These are phyloP conservation scores for Neuroterus valhalla DNA, from an alignment of 1,140 invertebrate species.

Conservation along the genomic window DNA sequence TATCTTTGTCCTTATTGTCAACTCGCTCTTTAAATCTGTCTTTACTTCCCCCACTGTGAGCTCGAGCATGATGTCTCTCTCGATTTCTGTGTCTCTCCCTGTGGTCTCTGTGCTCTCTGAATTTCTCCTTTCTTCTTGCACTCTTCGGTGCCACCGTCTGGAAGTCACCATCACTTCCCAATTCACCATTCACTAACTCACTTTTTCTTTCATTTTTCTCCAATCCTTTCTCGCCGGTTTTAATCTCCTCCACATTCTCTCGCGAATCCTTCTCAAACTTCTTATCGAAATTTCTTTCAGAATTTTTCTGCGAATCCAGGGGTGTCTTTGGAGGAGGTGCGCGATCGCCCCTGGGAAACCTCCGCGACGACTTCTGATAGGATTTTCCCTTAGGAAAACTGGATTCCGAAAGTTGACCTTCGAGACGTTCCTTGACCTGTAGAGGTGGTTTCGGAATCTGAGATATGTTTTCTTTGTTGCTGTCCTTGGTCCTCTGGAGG, in stretches of 20 bases:
- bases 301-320: background rate
- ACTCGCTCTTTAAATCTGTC: constrained; percentile 63
- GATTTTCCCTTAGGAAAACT: constrained; percentile 35
- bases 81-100: constrained; percentile 58
- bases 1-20: constrained; percentile 44
- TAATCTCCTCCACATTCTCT: constrained; percentile 41
- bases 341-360: constrained; percentile 23
- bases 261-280: constrained; percentile 17
- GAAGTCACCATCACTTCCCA: constrained; percentile 67
- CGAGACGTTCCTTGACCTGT: constrained; percentile 40
- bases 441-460: constrained; percentile 41
- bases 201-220: constrained; percentile 5
- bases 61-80: constrained; percentile 57
- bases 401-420: constrained; percentile 54
- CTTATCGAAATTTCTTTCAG: background rate
- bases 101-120: constrained; percentile 58
- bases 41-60: constrained; percentile 57
- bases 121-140: constrained; percentile 69
- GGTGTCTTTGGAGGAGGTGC: background rate
- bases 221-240: too few relatives aligned
- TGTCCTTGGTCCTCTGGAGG: constrained; percentile 68
- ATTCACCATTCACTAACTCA: constrained; percentile 59
- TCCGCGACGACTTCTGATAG: constrained; percentile 23
- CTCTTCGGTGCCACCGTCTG: constrained; percentile 72
- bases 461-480: constrained; percentile 75